These are phyloP conservation scores for Carpatolechia fugitivella DNA, from an alignment of 2,888 invertebrate genomes.

Conservation along the genomic window DNA sequence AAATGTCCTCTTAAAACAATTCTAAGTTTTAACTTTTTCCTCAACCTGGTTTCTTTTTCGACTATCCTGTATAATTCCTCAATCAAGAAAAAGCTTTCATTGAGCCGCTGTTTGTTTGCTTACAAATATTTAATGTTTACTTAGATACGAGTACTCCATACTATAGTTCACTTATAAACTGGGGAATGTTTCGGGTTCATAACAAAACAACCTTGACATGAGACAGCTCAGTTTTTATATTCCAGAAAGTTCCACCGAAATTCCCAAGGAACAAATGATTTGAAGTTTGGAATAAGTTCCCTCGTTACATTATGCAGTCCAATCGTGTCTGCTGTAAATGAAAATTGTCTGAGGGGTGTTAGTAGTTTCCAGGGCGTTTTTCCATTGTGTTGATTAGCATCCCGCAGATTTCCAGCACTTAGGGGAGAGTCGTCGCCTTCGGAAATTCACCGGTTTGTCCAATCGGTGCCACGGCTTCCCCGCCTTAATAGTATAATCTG, in stretches of 20 bases:
- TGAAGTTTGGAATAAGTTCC: constrained; percentile 33
- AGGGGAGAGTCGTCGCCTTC: constrained; percentile 33
- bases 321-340: constrained; percentile 35
- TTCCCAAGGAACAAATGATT: constrained; percentile 27
- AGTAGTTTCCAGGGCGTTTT: constrained; percentile 39
- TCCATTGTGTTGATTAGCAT: constrained; percentile 60
- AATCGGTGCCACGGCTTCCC: constrained; percentile 38
- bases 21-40: too few species aligned
- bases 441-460: constrained; percentile 48
- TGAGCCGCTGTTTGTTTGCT: not conserved
- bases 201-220: constrained; percentile 25
- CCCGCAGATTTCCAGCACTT: constrained; percentile 45
- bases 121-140: not conserved
- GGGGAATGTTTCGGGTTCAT: constrained; percentile 19
- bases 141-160: not conserved
- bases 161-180: too few species aligned
- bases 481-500: constrained; percentile 33
- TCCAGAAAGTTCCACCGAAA: constrained; percentile 30
- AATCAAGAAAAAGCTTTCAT: not conserved
- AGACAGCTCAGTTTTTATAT: constrained; percentile 26
- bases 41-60: too few species aligned
- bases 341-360: constrained; percentile 33
- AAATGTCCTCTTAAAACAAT: too few species aligned
- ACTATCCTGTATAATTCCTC: not conserved
- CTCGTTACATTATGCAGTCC: constrained; percentile 33